Base-by-base conservation (phyloP, 2,797 vertebrate species). In the Ctenopoma multispine region DNA sequence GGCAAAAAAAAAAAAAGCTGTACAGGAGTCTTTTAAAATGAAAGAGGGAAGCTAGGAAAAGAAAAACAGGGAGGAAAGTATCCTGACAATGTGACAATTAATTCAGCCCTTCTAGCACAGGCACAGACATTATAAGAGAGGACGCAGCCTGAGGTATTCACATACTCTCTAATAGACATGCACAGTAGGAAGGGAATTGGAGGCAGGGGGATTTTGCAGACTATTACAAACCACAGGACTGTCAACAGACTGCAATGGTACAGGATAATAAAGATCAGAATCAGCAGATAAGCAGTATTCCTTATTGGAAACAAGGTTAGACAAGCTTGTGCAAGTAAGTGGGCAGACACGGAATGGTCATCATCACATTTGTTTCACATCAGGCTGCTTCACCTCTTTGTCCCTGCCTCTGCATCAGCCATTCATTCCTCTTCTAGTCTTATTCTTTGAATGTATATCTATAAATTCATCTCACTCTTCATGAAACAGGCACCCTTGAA, bases 121-220 rank as follows among this genome's bases (percentile, higher is more conserved):
- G 72, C 59, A 50, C 20, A 17, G 18, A 17, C 62, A 63, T 76
- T 81, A 78, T 67, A 68, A 58, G 66, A 46, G 60, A 68, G 79
- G 74, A 84, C 62, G 77, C 47, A 38, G 84, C 86, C 86, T 11
- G 66, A 84, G 80, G 82, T 81, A 46, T 82, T 83, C 70, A 59
- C 54, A 59, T 64, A 40, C 67, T 50, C 61, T 21, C 79, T 58
- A 72, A 75, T 43, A 82, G 72, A 84, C 56, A 69, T 29, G 48
- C 41, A 74, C 29, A 59, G 60, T 58, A 8, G 6, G 48, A 63
- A 38, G 31, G 53, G 27, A 31, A 7, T 1, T 11, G 21, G 20
- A 15, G 0, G 13, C 23, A 6, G 14, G 27, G 1, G 17, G 12
- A 21, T 50, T 69, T 79, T 48, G 67, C 67, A 74, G 69, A 57